Percentiles rank a stretch among this genome's conserved stretches.
phyloP scores from a whole-genome alignment of 2,797 vertebrate genomes.

The Aselliscus stoliczkanus region DNA sequence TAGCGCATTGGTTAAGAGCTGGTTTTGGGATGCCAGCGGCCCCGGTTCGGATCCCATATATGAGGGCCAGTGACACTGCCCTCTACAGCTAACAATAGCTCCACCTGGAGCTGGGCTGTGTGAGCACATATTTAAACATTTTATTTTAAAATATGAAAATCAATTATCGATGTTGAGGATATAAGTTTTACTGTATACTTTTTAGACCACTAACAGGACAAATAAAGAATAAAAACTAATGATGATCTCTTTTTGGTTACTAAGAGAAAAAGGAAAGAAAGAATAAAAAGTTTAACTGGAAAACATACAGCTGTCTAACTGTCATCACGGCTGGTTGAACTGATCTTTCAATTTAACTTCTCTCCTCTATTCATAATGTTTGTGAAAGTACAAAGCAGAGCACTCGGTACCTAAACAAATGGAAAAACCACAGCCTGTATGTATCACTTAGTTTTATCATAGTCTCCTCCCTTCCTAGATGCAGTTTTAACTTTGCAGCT shows the following conservation, averaged over 20 bases:
- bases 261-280: neutral
- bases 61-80: too few relatives aligned
- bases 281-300: neutral
- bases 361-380: neutral
- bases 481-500: neutral
- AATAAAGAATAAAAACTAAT: neutral
- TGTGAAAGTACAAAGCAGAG: neutral
- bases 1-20: too few relatives aligned
- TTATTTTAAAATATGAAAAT: neutral
- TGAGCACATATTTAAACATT: slow-evolving; percentile 3
- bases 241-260: neutral
- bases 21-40: too few relatives aligned
- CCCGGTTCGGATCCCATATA: too few relatives aligned
- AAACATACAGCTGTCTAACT: neutral
- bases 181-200: neutral
- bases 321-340: neutral
- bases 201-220: neutral
- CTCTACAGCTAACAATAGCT: too few relatives aligned
- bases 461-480: neutral
- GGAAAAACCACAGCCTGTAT: neutral
- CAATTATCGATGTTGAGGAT: neutral
- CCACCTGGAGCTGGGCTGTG: too few relatives aligned
- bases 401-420: neutral
- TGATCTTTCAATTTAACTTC: neutral
- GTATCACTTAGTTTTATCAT: neutral